Percentiles rank a stretch among this genome's conserved stretches.
These are phyloP conservation scores for Archivesica marissinica DNA, from an alignment of 1,140 invertebrate genomes.

Conservation along the genomic window DNA sequence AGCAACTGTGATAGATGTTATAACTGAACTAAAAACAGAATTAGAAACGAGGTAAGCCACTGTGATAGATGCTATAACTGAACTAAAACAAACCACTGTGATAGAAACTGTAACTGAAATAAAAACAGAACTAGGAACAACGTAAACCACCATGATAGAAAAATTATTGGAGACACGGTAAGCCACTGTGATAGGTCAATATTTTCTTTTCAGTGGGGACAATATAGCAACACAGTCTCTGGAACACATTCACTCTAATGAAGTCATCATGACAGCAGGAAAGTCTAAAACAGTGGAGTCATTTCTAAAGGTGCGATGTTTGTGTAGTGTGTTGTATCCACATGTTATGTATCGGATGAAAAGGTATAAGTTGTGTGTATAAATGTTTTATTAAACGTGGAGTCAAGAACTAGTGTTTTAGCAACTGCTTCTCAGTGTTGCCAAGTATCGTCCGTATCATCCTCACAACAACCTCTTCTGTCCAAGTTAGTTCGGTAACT, in stretches of 20 bases:
- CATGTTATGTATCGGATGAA: too few relatives aligned
- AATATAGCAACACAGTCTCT: slow-evolving; percentile 93
- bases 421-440: too few relatives aligned
- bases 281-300: slow-evolving; percentile 92
- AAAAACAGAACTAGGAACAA: slow-evolving; percentile 91
- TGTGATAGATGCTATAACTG: too few relatives aligned
- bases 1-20: too few relatives aligned
- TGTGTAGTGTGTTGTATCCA: not conserved
- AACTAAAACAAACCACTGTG: too few relatives aligned
- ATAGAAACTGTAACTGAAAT: slow-evolving; percentile 92
- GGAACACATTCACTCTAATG: slow-evolving; percentile 95
- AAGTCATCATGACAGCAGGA: slow-evolving; percentile 95
- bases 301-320: slow-evolving; percentile 88
- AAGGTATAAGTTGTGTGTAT: not conserved
- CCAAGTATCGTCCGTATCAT: too few relatives aligned
- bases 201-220: slow-evolving; percentile 87
- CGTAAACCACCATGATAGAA: slow-evolving; percentile 89
- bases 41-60: too few relatives aligned
- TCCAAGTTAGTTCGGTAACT: too few relatives aligned
- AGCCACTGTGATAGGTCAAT: slow-evolving; percentile 88
- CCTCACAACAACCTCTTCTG: too few relatives aligned
- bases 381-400: not conserved
- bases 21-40: too few relatives aligned
- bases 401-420: not conserved
- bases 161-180: slow-evolving; percentile 91